These are phyloP conservation scores for Caranx melampygus DNA, from an alignment of 2,113 vertebrate species.

Conservation along the genomic window DNA sequence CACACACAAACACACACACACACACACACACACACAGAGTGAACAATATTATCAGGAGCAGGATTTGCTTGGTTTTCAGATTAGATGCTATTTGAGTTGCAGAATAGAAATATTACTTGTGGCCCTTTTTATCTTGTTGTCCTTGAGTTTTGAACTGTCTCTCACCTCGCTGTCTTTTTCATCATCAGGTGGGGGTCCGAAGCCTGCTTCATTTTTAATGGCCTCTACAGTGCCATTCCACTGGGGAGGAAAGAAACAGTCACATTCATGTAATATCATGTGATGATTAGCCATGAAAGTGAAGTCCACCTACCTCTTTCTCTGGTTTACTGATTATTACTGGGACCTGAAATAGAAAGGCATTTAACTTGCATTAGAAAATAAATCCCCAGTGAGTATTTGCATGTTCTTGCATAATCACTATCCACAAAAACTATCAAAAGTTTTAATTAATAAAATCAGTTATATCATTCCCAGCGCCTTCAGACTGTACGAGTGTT, in stretches of 20 bases:
- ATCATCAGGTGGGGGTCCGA: not conserved
- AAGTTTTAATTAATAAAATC: too few relatives aligned
- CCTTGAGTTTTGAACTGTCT: not conserved
- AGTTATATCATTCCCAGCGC: too few relatives aligned
- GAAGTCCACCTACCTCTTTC: not conserved
- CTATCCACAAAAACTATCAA: too few relatives aligned
- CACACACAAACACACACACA: not conserved
- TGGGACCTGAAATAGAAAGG: conserved; percentile 15
- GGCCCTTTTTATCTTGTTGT: not conserved
- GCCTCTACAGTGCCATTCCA: not conserved
- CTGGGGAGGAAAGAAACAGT: conserved; percentile 6
- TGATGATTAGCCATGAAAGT: not conserved
- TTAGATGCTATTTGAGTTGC: not conserved
- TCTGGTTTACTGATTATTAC: accelerated
- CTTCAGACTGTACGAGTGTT: too few relatives aligned
- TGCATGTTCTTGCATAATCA: not conserved
- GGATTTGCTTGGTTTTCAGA: not conserved
- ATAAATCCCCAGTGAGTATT: not conserved
- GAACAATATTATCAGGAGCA: not conserved
- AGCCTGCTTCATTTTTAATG: not conserved
- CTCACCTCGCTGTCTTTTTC: not conserved
- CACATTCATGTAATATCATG: not conserved
- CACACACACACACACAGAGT: not conserved
- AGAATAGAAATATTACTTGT: not conserved
- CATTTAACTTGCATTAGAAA: conserved; percentile 1